Evolutionary conservation across 2,888 invertebrate species (phyloP), one percentile per base, ranked within the genome.

Genomic region (Protophormia terraenovae): DNA sequence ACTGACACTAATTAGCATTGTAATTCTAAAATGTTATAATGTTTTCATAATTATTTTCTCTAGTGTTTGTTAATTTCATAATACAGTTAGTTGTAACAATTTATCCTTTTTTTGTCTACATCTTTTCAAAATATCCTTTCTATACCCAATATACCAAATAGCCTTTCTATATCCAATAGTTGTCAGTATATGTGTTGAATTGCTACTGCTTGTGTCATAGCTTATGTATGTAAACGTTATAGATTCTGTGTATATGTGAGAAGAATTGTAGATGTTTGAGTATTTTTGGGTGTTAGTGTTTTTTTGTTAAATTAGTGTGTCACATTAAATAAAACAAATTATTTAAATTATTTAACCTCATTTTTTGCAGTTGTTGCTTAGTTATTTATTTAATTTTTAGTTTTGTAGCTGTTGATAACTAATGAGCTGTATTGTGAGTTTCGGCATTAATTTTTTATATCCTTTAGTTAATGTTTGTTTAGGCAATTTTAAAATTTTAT

Each of bases 251-350:
- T 0, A 38, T n/a, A 19, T 47, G 19, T 66, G 4, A 14, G 7
- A 22, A 69, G 19, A 19, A 62, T 8, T 50, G 50, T 16, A n/a
- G 22, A 19, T 55, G 38, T 71, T n/a, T 71, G 19, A 8, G 62
- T 64, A 24, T 50, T 29, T 27, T 35, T 10, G 16, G 45, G 32
- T n/a, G 16, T 64, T 60, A 12, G n/a, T 19, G 12, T 32, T 12
- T 67, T 8, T 80, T 58, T 86, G 84, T 86, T 69, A 84, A 71
- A 83, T 86, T 86, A 87, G 84, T 87, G 84, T 81, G 81, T 78
- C 81, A 77, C 86, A 84, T 84, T 83, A 87, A 84, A 83, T 87
- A 58, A 86, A 86, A 87, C 84, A 84, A 86, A 84, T 86, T 83
- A 86, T 84, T 84, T 84, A 73, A 87, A 83, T 81, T 84, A 83